Percentiles rank a stretch among this genome's conserved stretches.
phyloP scores from a whole-genome alignment of 1,140 invertebrate species.

The Tachypleus tridentatus region DNA sequence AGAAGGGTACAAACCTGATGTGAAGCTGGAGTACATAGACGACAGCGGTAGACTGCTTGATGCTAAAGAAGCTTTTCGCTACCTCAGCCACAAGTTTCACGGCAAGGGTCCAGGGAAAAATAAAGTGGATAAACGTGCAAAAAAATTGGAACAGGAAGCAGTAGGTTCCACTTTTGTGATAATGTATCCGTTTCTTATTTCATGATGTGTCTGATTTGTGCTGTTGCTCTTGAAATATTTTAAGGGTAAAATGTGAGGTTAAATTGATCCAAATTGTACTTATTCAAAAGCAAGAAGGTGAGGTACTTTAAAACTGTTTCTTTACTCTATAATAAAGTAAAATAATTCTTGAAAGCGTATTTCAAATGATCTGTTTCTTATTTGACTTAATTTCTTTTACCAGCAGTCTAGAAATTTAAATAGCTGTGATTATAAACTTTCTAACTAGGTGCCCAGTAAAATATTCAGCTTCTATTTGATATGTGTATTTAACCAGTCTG shows the following conservation, averaged over 20 bases:
- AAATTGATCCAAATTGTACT: too few species aligned
- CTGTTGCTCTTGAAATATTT: too few species aligned
- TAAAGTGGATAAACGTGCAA: constrained; percentile 92
- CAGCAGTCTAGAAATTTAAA: too few species aligned
- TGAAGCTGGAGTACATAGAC: constrained; percentile 96
- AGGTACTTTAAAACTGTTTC: background rate
- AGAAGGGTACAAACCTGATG: constrained; percentile 80
- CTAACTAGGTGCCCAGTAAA: background rate
- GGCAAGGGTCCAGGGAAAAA: constrained; percentile 99
- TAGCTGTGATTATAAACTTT: too few species aligned
- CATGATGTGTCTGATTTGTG: too few species aligned
- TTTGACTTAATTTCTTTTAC: too few species aligned
- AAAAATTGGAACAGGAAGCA: constrained; percentile 87
- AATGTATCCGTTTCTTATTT: too few species aligned
- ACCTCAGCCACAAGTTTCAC: constrained; percentile 83
- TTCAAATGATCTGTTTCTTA: background rate
- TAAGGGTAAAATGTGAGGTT: constrained; percentile 5
- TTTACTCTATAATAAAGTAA: background rate
- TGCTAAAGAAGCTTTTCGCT: constrained; percentile 88
- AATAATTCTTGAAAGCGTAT: constrained; percentile 1
- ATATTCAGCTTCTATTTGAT: constrained; percentile 18
- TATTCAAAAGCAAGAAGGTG: background rate
- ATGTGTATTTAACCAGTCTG: background rate
- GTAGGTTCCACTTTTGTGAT: constrained; percentile 36
- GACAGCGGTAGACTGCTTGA: constrained; percentile 81